phyloP scores from a whole-genome alignment of 2,888 invertebrate species.

The Sisyra nigra region DNA sequence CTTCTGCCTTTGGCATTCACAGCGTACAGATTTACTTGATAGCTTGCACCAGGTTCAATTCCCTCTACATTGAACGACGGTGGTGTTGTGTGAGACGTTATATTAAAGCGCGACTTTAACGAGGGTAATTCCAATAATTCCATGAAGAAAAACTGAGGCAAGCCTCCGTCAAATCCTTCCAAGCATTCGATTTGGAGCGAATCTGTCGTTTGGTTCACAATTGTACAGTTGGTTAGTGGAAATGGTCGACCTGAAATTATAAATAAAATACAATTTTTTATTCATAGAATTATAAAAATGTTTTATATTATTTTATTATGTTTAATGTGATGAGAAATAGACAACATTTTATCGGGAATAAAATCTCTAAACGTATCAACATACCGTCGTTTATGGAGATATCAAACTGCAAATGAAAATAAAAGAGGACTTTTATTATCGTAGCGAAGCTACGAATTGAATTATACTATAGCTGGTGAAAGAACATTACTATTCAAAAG shows the following conservation, averaged over 20 bases:
- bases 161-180: slow-evolving; percentile 76
- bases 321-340: background rate
- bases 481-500: too few relatives aligned
- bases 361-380: background rate
- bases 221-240: slow-evolving; percentile 74
- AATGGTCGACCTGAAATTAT: slow-evolving; percentile 63
- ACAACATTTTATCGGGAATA: background rate
- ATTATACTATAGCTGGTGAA: background rate
- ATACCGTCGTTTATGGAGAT: background rate
- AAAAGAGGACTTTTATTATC: background rate
- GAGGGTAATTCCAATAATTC: slow-evolving; percentile 59
- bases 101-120: slow-evolving; percentile 40
- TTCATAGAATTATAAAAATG: background rate
- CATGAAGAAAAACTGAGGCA: slow-evolving; percentile 74
- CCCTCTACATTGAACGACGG: slow-evolving; percentile 52
- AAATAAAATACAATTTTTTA: slow-evolving; percentile 5
- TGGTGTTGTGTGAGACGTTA: slow-evolving; percentile 43
- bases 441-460: background rate
- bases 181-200: slow-evolving; percentile 72
- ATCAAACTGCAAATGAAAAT: background rate
- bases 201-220: slow-evolving; percentile 73
- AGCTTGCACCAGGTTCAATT: slow-evolving; percentile 57
- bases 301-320: background rate
- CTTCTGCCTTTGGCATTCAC: slow-evolving; percentile 78
- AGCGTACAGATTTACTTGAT: slow-evolving; percentile 68